Percentiles rank a stretch among this genome's conserved stretches.
Conservation (phyloP, 1,140 invertebrate genomes). For the Aphelinus certus region DNA sequence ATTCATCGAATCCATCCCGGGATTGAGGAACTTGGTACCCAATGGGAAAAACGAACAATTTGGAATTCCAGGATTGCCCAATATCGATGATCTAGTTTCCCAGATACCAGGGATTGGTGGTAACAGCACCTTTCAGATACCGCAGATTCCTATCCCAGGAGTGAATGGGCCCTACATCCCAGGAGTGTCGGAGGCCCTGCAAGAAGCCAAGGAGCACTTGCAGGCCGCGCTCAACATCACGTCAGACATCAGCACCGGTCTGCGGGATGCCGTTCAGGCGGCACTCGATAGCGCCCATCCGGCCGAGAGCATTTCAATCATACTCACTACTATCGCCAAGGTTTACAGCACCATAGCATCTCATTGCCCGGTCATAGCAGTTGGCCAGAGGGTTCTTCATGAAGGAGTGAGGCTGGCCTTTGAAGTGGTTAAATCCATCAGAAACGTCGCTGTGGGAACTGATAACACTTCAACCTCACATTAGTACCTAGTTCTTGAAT, state of each 20-base stretch:
- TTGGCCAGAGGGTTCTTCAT: conserved; percentile 37
- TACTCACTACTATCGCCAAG: conserved; percentile 40
- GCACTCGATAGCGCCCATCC: conserved; percentile 48
- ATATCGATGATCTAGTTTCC: no score
- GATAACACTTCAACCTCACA: neutral
- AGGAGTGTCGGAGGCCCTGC: conserved; percentile 33
- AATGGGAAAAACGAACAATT: no score
- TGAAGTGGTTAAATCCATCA: conserved; percentile 36
- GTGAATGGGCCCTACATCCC: conserved; percentile 21
- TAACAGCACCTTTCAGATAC: neutral
- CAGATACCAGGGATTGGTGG: conserved; percentile 1
- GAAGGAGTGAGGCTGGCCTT: conserved; percentile 42
- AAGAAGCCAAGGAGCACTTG: conserved; percentile 35
- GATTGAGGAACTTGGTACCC: no score
- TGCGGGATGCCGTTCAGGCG: conserved; percentile 46
- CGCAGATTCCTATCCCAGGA: neutral
- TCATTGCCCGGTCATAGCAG: conserved; percentile 43
- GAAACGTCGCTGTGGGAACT: conserved; percentile 24
- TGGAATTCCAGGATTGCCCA: neutral
- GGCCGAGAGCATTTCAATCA: conserved; percentile 32
- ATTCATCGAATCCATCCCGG: no score
- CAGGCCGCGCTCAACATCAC: conserved; percentile 35
- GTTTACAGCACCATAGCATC: conserved; percentile 41
- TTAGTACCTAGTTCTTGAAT: no score
- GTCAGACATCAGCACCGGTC: conserved; percentile 44